Evolutionary conservation across 2,888 invertebrate species (phyloP).

Genomic region (Tillus elongatus): DNA sequence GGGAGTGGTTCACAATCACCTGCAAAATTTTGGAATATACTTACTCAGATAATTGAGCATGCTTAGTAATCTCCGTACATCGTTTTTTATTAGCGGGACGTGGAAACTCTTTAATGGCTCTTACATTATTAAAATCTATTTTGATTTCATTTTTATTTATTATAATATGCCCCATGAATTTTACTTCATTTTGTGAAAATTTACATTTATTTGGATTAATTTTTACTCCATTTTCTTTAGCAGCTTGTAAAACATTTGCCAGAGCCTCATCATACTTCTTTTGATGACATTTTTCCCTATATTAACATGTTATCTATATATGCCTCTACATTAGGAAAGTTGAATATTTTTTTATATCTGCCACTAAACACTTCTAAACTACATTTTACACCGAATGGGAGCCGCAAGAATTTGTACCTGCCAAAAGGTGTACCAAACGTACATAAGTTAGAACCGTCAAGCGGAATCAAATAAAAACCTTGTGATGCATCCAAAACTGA

Average conservation of each 20-base stretch:
- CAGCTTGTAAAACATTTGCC: conserved; percentile 6
- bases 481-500: conserved; percentile 25
- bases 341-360: background rate
- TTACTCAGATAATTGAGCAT: no score
- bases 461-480: conserved; percentile 21
- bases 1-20: conserved; percentile 21
- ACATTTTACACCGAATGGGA: conserved; percentile 23
- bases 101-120: conserved; percentile 15
- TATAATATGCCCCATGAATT: conserved; percentile 20
- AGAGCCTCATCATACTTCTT: background rate
- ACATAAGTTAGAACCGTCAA: conserved; percentile 22
- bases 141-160: conserved; percentile 19
- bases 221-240: conserved; percentile 14
- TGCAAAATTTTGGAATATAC: conserved; percentile 23
- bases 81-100: no score
- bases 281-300: no score
- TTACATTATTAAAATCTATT: conserved; percentile 10
- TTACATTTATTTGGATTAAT: no score
- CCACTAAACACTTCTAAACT: conserved; percentile 25
- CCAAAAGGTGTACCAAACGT: no score
- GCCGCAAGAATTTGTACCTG: no score
- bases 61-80: no score
- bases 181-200: conserved; percentile 17
- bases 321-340: background rate
- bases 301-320: conserved; percentile 24